Conservation (phyloP, 2,113 vertebrate genomes). For the Aldabrachelys gigantea region DNA sequence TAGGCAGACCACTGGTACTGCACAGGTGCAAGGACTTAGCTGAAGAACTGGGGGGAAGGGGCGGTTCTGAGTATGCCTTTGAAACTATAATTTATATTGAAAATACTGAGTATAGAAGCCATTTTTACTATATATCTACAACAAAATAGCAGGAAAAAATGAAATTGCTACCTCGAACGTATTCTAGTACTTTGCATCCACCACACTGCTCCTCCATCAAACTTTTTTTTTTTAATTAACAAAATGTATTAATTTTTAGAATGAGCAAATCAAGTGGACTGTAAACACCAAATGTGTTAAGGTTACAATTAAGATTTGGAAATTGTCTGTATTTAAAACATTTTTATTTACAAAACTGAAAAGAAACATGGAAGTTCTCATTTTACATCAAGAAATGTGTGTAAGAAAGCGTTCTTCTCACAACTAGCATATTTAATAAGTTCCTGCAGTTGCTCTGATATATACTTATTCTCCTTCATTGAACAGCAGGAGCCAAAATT, state of each 20-base stretch:
- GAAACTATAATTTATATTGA: not conserved
- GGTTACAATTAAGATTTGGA: not conserved
- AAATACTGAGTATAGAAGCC: not conserved
- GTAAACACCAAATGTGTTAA: fast-evolving
- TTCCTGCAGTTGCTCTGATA: not conserved
- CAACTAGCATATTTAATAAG: not conserved
- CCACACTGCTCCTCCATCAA: not conserved
- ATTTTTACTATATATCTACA: not conserved
- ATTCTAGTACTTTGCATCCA: not conserved
- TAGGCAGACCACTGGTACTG: not conserved
- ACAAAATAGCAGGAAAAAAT: not conserved
- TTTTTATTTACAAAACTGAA: fast-evolving
- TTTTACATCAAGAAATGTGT: not conserved
- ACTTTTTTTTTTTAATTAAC: not conserved
- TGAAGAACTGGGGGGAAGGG: not conserved
- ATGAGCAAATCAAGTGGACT: not conserved
- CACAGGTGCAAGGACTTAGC: not conserved
- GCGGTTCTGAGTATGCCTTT: not conserved
- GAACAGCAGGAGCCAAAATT: slow-evolving; percentile 22
- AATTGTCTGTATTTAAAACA: not conserved
- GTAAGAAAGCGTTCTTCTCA: not conserved
- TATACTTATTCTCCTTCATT: not conserved
- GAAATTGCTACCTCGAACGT: not conserved
- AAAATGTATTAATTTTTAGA: not conserved
- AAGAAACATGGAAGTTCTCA: not conserved